These are phyloP conservation scores for Ridgeia piscesae DNA, from an alignment of 1,140 invertebrate genomes.

Conservation along the genomic window DNA sequence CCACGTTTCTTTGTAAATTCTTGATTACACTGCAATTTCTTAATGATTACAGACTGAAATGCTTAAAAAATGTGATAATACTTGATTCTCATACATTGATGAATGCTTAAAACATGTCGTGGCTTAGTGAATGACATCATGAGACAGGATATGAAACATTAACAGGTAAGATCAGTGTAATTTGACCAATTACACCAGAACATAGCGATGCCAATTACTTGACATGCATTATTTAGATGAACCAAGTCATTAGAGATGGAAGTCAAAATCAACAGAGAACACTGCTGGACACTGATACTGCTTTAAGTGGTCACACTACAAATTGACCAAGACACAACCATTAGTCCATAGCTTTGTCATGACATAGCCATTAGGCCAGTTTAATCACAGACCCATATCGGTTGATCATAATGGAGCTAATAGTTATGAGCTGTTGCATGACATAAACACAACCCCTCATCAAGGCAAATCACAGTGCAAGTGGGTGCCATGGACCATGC, in stretches of 20 bases:
- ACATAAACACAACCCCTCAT: neutral
- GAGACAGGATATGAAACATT: neutral
- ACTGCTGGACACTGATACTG: neutral
- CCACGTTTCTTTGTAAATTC: too few species aligned
- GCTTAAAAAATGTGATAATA: too few species aligned
- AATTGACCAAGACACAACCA: neutral
- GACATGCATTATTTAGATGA: conserved; percentile 1
- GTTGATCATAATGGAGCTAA: neutral
- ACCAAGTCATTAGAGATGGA: neutral
- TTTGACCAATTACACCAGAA: neutral
- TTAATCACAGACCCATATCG: neutral
- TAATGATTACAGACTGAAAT: too few species aligned
- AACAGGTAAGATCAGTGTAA: neutral
- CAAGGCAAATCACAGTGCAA: neutral
- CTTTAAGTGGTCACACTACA: neutral
- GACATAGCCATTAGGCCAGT: neutral
- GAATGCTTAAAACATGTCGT: too few species aligned
- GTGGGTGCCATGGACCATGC: neutral
- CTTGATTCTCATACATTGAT: too few species aligned
- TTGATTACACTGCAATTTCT: too few species aligned
- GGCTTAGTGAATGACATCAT: neutral
- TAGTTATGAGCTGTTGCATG: neutral
- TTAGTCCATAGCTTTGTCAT: neutral
- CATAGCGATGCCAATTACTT: neutral
- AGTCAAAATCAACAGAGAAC: neutral